These are phyloP conservation scores for Coelinius sp. DNA, from an alignment of 2,888 invertebrate genomes.

Conservation along the genomic window DNA sequence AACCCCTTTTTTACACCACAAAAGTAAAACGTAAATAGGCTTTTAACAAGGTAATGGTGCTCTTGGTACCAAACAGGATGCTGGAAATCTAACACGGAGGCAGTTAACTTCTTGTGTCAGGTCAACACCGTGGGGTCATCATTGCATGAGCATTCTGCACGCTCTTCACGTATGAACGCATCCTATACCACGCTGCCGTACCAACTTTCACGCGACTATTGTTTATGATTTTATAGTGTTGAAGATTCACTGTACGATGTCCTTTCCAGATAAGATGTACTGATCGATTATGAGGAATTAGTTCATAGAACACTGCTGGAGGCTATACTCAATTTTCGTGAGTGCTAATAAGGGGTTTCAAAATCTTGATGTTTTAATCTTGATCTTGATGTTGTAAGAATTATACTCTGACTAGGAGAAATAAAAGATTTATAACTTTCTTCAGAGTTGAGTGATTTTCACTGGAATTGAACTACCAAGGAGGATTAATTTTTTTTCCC, in stretches of 20 bases:
- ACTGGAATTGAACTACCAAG: neutral
- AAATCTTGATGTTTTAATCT: neutral
- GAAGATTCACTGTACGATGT: constrained; percentile 1
- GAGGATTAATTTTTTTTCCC: neutral
- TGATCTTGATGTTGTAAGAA: neutral
- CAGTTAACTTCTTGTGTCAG: constrained; percentile 47
- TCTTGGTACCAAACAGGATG: constrained; percentile 48
- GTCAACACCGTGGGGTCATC: constrained; percentile 56
- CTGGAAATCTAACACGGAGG: constrained; percentile 55
- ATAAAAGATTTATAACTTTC: constrained; percentile 5
- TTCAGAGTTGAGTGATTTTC: constrained; percentile 4
- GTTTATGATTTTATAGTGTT: constrained; percentile 8
- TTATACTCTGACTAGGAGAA: neutral
- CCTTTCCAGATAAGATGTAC: neutral
- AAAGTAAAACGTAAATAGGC: constrained; percentile 6
- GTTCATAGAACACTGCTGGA: neutral
- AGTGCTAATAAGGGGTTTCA: neutral
- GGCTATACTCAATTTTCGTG: constrained; percentile 1
- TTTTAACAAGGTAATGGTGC: constrained; percentile 8
- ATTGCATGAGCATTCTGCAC: constrained; percentile 58
- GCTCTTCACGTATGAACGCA: constrained; percentile 56
- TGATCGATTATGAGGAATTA: neutral
- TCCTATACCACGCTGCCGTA: constrained; percentile 46
- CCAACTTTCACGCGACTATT: constrained; percentile 42
- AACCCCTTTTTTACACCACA: neutral